phyloP scores from a whole-genome alignment of 1,140 invertebrate species.

The Hesperophylax magnus region DNA sequence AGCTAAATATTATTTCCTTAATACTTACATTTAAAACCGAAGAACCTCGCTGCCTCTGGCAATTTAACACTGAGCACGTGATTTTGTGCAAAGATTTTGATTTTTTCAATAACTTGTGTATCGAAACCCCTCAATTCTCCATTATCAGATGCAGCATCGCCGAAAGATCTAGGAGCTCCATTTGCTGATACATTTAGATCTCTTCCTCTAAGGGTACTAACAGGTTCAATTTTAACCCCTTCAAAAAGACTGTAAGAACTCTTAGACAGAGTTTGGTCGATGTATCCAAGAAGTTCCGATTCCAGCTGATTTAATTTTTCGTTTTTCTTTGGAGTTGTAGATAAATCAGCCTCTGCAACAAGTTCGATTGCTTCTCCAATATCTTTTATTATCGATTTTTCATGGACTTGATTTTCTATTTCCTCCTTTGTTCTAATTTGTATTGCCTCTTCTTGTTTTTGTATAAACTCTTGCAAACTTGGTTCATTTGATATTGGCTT shows the following conservation, averaged over 20 bases:
- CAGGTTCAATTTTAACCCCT: conserved; percentile 64
- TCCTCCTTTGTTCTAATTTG: conserved; percentile 12
- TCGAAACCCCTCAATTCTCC: conserved; percentile 60
- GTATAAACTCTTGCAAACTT: conserved; percentile 7
- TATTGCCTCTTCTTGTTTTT: background rate
- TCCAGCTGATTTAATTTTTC: conserved; percentile 58
- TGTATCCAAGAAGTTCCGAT: conserved; percentile 62
- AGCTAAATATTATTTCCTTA: background rate
- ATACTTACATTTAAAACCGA: conserved; percentile 70
- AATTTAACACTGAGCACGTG: conserved; percentile 71
- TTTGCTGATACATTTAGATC: conserved; percentile 14
- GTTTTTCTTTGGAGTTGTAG: conserved; percentile 4
- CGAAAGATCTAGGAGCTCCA: conserved; percentile 47
- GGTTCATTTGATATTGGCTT: background rate
- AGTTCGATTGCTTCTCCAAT: conserved; percentile 36
- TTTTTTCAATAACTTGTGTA: conserved; percentile 64
- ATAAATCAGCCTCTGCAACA: conserved; percentile 14
- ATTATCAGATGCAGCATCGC: background rate
- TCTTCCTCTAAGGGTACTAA: conserved; percentile 29
- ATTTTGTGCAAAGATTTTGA: conserved; percentile 66
- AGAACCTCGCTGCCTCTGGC: conserved; percentile 72
- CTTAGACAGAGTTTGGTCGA: conserved; percentile 62
- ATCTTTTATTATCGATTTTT: conserved; percentile 24
- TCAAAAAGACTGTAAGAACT: conserved; percentile 63
- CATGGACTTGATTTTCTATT: conserved; percentile 2